Conservation (phyloP, 2,113 vertebrate genomes). For the Pelecanoides urinatrix region DNA sequence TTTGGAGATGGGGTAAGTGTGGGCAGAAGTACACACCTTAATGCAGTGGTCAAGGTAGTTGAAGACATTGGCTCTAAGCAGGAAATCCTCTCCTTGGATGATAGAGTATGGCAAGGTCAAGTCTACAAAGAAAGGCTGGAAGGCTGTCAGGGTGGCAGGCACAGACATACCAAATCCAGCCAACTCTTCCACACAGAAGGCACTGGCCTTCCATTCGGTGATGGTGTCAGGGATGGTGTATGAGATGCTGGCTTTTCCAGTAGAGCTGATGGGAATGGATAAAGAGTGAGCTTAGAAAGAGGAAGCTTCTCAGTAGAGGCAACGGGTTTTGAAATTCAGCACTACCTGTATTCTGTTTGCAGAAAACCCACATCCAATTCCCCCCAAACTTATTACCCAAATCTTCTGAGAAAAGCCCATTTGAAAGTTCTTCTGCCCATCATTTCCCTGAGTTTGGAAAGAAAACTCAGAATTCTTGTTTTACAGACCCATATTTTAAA, state of each 20-base stretch:
- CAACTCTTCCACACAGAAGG: conserved; percentile 78
- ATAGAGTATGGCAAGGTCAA: conserved; percentile 82
- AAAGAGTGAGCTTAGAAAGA: neutral
- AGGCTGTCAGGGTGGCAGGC: conserved; percentile 63
- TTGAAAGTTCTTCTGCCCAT: neutral
- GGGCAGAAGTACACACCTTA: conserved; percentile 28
- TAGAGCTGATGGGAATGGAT: conserved; percentile 1
- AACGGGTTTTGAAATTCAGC: neutral
- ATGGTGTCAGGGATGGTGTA: conserved; percentile 81
- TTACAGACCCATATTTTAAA: neutral
- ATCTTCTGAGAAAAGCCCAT: neutral
- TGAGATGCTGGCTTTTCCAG: conserved; percentile 34
- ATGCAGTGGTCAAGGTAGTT: conserved; percentile 50
- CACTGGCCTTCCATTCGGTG: conserved; percentile 82
- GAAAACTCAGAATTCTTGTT: neutral
- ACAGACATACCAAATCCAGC: conserved; percentile 80
- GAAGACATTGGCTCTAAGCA: conserved; percentile 79
- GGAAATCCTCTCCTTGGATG: conserved; percentile 78
- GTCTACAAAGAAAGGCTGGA: conserved; percentile 86
- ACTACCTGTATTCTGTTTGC: neutral
- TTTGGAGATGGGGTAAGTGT: neutral
- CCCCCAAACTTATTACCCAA: neutral
- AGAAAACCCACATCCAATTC: neutral
- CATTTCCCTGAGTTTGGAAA: neutral
- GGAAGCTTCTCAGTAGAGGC: neutral